Base-by-base conservation (phyloP, 2,888 invertebrate genomes). In the Adelphocoris suturalis region DNA sequence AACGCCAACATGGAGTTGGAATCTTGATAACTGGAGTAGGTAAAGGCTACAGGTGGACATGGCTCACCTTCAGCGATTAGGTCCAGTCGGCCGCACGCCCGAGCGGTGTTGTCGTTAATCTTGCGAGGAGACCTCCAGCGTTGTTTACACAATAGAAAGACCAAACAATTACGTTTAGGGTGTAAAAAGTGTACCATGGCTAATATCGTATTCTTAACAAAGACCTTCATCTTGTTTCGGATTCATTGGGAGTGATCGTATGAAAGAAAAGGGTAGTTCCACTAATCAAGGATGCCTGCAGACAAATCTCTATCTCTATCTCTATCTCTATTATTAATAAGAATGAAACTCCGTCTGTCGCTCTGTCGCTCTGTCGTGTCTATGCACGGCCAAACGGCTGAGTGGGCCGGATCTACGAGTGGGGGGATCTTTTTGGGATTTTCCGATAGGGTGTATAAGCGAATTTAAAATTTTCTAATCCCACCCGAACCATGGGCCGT, bases 61-160 rank as follows among this genome's bases (percentile, higher is more conserved):
- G 37, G 37, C 5, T n/a, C 57, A 52, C 52, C 52, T 57, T n/a
- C 57, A n/a, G 19, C 57, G 57, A 57, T 57, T 57, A 57, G 57
- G 57, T 57, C n/a, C 57, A 57, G 57, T 57, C n/a, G 57, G n/a
- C 57, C 57, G 57, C 57, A 57, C 57, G 57, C 57, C 57, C 57
- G 16, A 57, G 7, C 57, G 27, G 76, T 13, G 13, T 76, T 76
- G 27, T 76, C 27, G 76, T 76, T 27, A 76, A 27, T 76, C 76
- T 27, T 27, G 76, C 76, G 76, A 76, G 76, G 76, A 76, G 76
- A 76, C 76, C 76, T 76, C 76, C 76, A 76, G 76, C 76, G 76
- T 76, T 76, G 76, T 76, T 76, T 23, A 76, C 76, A 76, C 76
- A 76, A 76, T 76, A 76, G 76, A 76, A 76, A 76, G 76, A 37